phyloP scores from a whole-genome alignment of 92 coral and sea anemone species.

The Porites divaricata region DNA sequence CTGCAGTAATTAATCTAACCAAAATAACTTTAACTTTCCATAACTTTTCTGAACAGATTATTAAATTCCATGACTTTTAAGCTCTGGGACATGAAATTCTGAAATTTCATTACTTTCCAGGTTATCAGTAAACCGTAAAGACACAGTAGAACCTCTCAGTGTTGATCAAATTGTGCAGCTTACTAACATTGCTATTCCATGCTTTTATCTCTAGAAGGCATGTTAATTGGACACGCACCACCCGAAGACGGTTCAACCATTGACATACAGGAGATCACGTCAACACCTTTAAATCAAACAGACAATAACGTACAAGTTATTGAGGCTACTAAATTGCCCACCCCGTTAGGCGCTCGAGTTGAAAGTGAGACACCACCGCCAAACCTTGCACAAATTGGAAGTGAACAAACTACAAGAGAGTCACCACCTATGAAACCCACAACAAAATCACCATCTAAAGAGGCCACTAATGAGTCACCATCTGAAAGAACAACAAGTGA shows the following conservation, averaged over 20 bases:
- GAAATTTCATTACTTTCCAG: too few relatives aligned
- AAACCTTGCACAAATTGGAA: conserved; percentile 25
- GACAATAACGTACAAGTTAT: neutral
- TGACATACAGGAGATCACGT: conserved; percentile 18
- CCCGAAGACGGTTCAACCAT: conserved; percentile 13
- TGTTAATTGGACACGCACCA: conserved; percentile 37
- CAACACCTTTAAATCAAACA: conserved; percentile 17
- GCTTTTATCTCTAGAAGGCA: conserved; percentile 9
- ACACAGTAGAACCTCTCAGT: too few relatives aligned
- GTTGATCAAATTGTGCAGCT: too few relatives aligned
- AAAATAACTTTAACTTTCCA: too few relatives aligned
- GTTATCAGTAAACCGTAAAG: too few relatives aligned
- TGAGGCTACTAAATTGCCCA: neutral
- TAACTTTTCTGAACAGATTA: too few relatives aligned
- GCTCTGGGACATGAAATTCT: too few relatives aligned
- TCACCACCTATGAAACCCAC: too few relatives aligned
- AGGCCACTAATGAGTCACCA: neutral
- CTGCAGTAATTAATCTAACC: too few relatives aligned
- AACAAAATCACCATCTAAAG: too few relatives aligned
- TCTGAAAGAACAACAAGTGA: neutral
- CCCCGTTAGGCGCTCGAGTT: conserved; percentile 12
- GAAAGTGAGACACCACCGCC: conserved; percentile 35
- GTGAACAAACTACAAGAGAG: neutral
- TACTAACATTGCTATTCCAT: neutral
- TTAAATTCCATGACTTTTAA: too few relatives aligned